Conservation (phyloP, 64 coral and sea anemone species). For the Astreopora myriophthalma region DNA sequence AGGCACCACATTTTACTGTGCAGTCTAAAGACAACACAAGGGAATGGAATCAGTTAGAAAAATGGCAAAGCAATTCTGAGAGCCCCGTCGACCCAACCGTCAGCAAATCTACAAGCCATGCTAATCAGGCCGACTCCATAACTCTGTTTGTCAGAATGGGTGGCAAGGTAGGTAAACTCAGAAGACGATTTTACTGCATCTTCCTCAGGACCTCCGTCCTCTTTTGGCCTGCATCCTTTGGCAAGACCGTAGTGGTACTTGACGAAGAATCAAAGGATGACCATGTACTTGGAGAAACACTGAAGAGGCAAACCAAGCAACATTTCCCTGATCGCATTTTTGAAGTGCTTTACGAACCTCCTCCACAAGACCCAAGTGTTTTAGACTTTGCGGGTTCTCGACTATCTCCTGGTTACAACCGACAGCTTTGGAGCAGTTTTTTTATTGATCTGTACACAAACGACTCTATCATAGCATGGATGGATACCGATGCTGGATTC, state of each 20-base stretch:
- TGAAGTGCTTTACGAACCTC: too few relatives aligned
- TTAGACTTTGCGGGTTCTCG: not conserved
- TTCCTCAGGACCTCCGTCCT: constrained; percentile 1
- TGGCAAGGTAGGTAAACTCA: too few relatives aligned
- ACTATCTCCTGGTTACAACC: constrained; percentile 16
- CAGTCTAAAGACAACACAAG: too few relatives aligned
- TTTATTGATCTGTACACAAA: constrained; percentile 52
- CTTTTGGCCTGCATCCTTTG: constrained; percentile 29
- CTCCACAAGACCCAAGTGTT: too few relatives aligned
- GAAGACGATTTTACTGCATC: constrained; percentile 8
- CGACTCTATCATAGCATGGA: constrained; percentile 32
- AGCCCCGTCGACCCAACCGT: too few relatives aligned
- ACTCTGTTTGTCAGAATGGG: not conserved
- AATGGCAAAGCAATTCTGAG: too few relatives aligned
- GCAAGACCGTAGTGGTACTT: constrained; percentile 37
- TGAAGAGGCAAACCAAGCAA: not conserved
- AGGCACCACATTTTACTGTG: too few relatives aligned
- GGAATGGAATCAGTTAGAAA: too few relatives aligned
- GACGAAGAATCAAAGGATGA: constrained; percentile 31
- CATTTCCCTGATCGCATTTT: constrained; percentile 45
- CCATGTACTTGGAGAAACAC: not conserved
- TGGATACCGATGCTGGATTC: too few relatives aligned
- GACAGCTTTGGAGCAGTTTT: too few relatives aligned
- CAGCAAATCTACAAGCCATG: too few relatives aligned
- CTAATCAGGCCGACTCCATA: too few relatives aligned